Base-by-base conservation (phyloP, 2,888 invertebrate species). In the Leucophenga maculata region DNA sequence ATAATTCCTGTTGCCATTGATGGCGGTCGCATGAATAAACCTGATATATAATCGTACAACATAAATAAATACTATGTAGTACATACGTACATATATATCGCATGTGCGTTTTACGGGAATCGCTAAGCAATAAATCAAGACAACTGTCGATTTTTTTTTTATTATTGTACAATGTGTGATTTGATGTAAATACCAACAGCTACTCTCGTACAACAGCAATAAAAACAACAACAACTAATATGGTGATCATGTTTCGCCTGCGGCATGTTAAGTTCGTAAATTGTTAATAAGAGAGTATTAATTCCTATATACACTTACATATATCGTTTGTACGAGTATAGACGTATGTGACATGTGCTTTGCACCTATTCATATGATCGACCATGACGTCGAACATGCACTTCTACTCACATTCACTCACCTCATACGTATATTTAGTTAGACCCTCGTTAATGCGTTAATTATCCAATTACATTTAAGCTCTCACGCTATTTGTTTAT, bases 401-500 rank as follows among this genome's bases (percentile, higher is more conserved):
- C 55, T 55, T 1, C 1, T 6, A 9, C 20, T 16, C 52, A n/a
- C 6, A 9, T 52, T 52, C 20, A n/a, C 9, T 52, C 22, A 11
- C 16, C 55, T 22, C n/a, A n/a, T n/a, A n/a, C n/a, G n/a, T 16
- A 18, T 55, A 22, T 39, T 39, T 8, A 39, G 39, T 39, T 39
- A 39, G 11, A 3, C 39, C 9, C 39, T 39, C 39, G 39, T 39
- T 39, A 39, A 39, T 39, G 39, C 39, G 39, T 39, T 39, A 39
- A 39, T 39, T 39, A 39, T 39, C 8, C 68, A 71, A 71, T 71
- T 68, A 71, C 52, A 31, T 39, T 66, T 71, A 68, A 71, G 66
- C 68, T 62, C 54, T 52, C 22, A 22, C 60, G 71, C 26, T 59
- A 57, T 18, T 59, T 31, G 46, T 20, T 32, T 39, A 4, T 39